Evolutionary conservation across 2,797 vertebrate genomes (phyloP).

Genomic region (Pangasius djambal): DNA sequence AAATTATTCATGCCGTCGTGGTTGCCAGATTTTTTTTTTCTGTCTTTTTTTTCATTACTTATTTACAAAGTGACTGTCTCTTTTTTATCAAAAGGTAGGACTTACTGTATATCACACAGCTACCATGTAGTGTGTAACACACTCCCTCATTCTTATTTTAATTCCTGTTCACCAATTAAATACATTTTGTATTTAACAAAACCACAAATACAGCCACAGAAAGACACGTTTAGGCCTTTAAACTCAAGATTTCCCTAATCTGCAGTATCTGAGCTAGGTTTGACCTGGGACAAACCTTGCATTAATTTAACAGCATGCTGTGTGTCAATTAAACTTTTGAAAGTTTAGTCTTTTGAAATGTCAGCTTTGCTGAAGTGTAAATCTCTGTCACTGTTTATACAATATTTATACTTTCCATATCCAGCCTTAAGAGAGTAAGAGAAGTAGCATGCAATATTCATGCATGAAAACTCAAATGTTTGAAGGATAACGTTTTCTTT

Average conservation of each 20-base stretch:
- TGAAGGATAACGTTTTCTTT: neutral
- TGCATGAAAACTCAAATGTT: neutral
- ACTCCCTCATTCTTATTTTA: neutral
- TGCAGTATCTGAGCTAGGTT: neutral
- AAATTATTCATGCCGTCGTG: neutral
- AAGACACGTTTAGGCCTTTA: neutral
- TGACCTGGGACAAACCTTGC: neutral
- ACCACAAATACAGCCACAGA: neutral
- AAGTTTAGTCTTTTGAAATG: conserved; percentile 13
- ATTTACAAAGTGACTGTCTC: neutral
- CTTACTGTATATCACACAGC: neutral
- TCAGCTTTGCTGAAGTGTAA: conserved; percentile 1
- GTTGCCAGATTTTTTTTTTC: neutral
- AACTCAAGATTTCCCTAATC: neutral
- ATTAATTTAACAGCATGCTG: neutral
- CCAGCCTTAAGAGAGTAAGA: neutral
- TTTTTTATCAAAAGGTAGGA: neutral
- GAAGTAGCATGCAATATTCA: conserved; percentile 13
- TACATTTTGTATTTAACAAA: neutral
- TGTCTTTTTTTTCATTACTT: neutral
- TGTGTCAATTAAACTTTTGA: neutral
- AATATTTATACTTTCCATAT: neutral
- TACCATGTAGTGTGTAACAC: neutral
- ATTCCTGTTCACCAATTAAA: neutral
- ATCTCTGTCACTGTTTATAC: neutral